Evolutionary conservation across 2,888 invertebrate species (phyloP), one percentile per base, ranked within the genome.

Genomic region (Theretra japonica): DNA sequence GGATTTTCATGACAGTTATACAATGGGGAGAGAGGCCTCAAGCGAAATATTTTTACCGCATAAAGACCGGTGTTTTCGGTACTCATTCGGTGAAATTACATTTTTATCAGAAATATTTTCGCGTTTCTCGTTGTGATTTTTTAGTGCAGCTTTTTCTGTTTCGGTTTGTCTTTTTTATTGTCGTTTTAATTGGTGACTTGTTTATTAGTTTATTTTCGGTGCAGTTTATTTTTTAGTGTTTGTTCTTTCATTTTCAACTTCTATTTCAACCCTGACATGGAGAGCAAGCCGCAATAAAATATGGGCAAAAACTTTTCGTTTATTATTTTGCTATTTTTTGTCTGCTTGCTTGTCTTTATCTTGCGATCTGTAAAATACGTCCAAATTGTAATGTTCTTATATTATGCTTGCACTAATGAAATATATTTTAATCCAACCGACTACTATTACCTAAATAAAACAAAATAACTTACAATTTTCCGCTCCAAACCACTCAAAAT

Each of bases 1-100:
- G 88, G 90, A 90, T 89, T 88, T 73, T 85, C 87, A 88, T 91
- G 92, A 90, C 92, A 90, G 86, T 87, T 82, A 84, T 86, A 92
- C 90, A 92, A 92, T 91, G 91, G 88, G 84, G 84, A 85, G 81
- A 83, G 83, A 85, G 83, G 84, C 88, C 86, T 74, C 81, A 79
- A 84, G 87, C 86, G 82, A 88, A 91, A 91, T 89, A 90, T 90
- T 90, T 88, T 88, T 80, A 74, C 76, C 79, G 83, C 86, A 88
- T 88, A 88, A 88, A 88, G 83, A 84, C 84, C 84, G 79, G 82
- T 88, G 88, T 86, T 88, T 87, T 86, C 81, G 83, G 81, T 84
- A 80, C 79, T 77, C 80, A 83, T 82, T 81, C 78, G 84, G 79
- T 86, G 84, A 89, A 88, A 90, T 90, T 90, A 88, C 87, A 83